These are phyloP conservation scores for Calliopsis andreniformis DNA, from an alignment of 1,140 invertebrate species.

Conservation along the genomic window DNA sequence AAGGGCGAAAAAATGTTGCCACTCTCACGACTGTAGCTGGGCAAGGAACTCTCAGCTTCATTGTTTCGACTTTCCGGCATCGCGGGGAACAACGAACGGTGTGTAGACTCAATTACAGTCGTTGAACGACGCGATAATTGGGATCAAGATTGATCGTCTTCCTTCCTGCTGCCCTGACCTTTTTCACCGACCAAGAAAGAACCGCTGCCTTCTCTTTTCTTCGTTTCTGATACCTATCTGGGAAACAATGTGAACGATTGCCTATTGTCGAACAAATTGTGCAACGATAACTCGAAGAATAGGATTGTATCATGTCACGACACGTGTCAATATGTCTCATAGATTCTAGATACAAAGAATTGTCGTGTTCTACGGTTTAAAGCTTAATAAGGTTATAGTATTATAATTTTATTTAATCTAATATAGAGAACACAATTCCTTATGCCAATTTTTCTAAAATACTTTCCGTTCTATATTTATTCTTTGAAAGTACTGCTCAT, in stretches of 20 bases:
- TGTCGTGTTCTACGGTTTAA: no score
- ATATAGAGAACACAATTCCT: no score
- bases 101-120: slow-evolving; percentile 73
- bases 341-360: no score
- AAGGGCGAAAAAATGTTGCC: slow-evolving; percentile 46
- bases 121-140: slow-evolving; percentile 78
- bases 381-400: no score
- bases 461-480: no score
- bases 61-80: slow-evolving; percentile 68
- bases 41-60: slow-evolving; percentile 55
- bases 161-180: slow-evolving; percentile 54
- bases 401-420: no score
- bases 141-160: slow-evolving; percentile 76
- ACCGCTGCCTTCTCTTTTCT: slow-evolving; percentile 33
- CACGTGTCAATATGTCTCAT: background rate
- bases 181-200: slow-evolving; percentile 48
- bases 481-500: no score
- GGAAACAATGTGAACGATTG: background rate
- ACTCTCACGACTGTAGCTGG: slow-evolving; percentile 22
- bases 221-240: background rate
- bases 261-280: background rate
- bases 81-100: slow-evolving; percentile 45
- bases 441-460: no score
- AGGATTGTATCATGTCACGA: background rate
- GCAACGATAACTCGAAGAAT: background rate